These are phyloP conservation scores for Cheilosia scutellata DNA, from an alignment of 2,888 invertebrate genomes.

Conservation along the genomic window DNA sequence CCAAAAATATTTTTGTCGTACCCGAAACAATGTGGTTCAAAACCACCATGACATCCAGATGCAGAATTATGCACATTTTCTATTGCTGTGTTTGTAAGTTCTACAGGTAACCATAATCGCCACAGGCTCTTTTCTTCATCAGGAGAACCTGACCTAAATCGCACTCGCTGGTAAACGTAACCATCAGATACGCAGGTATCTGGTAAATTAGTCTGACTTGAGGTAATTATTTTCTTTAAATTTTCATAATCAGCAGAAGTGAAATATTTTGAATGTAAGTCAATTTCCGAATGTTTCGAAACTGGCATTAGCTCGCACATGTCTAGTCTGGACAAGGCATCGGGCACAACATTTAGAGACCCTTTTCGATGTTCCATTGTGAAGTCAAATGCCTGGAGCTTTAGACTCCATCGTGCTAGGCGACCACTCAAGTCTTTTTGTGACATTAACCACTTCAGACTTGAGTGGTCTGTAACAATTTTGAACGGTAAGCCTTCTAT, in stretches of 20 bases:
- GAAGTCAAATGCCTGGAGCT: not conserved
- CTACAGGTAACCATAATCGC: not conserved
- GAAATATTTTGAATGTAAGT: not conserved
- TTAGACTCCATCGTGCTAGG: not conserved
- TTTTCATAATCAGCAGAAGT: not conserved
- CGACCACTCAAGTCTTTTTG: not conserved
- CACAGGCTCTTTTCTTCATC: not conserved
- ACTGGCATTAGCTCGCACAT: not conserved
- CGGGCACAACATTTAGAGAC: not conserved
- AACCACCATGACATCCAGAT: not conserved
- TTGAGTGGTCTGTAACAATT: not conserved
- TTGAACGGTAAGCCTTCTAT: not conserved
- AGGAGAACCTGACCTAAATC: not conserved
- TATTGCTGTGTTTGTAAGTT: not conserved
- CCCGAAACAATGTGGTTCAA: slow-evolving; percentile 53
- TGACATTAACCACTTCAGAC: not conserved
- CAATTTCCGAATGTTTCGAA: not conserved
- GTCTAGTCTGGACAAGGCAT: not conserved
- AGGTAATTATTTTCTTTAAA: not conserved
- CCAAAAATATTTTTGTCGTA: slow-evolving; percentile 5
- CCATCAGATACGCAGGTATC: not conserved
- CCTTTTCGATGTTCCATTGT: not conserved
- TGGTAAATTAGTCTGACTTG: not conserved
- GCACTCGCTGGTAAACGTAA: not conserved
- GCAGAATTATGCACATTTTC: not conserved